Base-by-base conservation (phyloP, 2,888 invertebrate species). In the Drosophila anomelani region DNA sequence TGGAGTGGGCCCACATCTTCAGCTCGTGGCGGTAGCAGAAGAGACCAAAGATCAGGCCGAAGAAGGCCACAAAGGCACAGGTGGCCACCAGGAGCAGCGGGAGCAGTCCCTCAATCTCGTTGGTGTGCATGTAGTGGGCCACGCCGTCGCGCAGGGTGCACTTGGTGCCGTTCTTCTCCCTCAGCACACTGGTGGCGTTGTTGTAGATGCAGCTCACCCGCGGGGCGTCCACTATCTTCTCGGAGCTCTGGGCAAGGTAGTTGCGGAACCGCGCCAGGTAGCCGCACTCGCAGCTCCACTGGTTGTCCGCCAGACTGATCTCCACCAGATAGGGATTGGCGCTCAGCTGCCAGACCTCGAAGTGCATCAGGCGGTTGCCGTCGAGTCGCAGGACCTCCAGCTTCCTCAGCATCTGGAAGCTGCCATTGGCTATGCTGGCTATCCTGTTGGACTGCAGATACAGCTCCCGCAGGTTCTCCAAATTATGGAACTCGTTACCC, bases 211-310 rank as follows among this genome's bases (percentile, higher is more conserved):
- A 97, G 62, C 95, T 95, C 71, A 97, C 95, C 83, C 95, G 95
- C 74, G 94, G 94, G 54, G 96, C 95, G 91, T 98, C 97, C 80
- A 95, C 94, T 58, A 98, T 96, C 94, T 97, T 97, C 70, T 95
- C 96, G 53, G 95, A 94, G 92, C 96, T 96, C 73, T 95, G 94
- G 85, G 95, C 95, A 90, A 97, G 94, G 95, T 97, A 98, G 81
- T 94, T 94, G 86, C 96, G 95, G 90, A 96, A 96, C 91, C 95
- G 95, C 82, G 95, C 95, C 87, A 97, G 93, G 92, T 96, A 97
- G 84, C 95, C 94, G 93, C 98, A 98, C 91, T 97, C 97, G 93
- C 98, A 98, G 77, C 96, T 96, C 98, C 98, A 98, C 56, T 96
- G 96, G 92, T 98, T 98, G 85, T 95, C 95, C 66, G 96, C 95